Base-by-base conservation (phyloP, 1,140 invertebrate genomes). In the Drosophila lini region DNA sequence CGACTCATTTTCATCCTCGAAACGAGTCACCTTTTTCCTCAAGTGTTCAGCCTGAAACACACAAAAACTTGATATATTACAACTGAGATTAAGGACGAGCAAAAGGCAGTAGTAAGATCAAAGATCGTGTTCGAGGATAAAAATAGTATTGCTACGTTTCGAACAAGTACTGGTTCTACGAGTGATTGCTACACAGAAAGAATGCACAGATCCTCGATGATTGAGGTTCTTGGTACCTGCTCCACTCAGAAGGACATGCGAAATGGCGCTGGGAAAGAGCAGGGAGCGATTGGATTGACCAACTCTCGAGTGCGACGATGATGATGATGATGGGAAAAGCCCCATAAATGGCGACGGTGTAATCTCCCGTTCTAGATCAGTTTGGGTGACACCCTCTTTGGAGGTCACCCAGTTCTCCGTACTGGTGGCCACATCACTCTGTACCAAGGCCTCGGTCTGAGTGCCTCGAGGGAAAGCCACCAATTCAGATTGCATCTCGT, bases 1-100 rank as follows among this genome's bases (percentile, higher is more conserved):
- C 62, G 96, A 97, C 93, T 98, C 97, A 94, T 98, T 98, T 94
- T 98, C 97, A 92, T 98, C 97, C 94, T 98, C 97, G 88, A 98
- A 94, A 74, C 97, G 95, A 74, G 95, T 95, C 76, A 96, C 94
- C 93, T 97, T 97, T 94, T 96, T 97, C 92, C 97, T 94, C 88
- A 97, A 95, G 92, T 95, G 96, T 94, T 96, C 94, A 89, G 95
- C 95, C 95, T 96, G 94, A 93, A 95, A 92, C 65, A 89, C 68
- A 84, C 68, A 84, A 68, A 52, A 74, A 73, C 40, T 48, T 84
- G 45, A 69, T 80, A 70, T 74, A 77, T 74, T 78, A 47, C 48
- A 83, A 67, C 60, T 61, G 67, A 55, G 19, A 64, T 56, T 62
- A 32, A 41, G 28, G 38, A 50, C 31, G 42, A 68, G 40, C 38